These are phyloP conservation scores for Hylomyscus alleni DNA, from an alignment of 2,797 vertebrate species.

Conservation along the genomic window DNA sequence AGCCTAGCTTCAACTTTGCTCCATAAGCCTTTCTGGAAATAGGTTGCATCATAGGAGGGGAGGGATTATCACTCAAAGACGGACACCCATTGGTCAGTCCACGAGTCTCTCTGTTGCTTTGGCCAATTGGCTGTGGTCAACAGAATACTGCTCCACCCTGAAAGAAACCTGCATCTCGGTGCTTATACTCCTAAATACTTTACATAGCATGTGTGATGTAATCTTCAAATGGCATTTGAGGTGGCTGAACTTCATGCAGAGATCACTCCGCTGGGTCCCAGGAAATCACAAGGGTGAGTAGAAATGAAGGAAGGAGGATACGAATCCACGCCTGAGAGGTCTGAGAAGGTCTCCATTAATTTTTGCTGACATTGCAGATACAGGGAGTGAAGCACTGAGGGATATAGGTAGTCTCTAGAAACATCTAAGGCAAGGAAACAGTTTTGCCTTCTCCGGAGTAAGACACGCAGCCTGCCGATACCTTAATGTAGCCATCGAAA, in stretches of 20 bases:
- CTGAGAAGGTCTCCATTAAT: not conserved
- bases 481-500: not conserved
- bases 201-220: not conserved
- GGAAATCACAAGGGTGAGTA: not conserved
- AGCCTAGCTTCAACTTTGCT: not conserved
- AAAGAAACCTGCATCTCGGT: not conserved
- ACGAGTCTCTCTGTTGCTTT: not conserved
- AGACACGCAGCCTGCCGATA: not conserved
- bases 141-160: not conserved
- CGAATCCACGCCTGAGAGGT: not conserved
- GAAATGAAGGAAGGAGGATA: not conserved
- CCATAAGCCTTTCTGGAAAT: accelerated
- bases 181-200: not conserved
- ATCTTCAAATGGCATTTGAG: not conserved
- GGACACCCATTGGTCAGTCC: not conserved
- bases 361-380: not conserved
- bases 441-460: not conserved
- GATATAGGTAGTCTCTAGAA: not conserved
- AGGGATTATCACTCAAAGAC: accelerated
- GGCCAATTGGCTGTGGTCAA: not conserved
- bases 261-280: accelerated
- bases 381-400: not conserved
- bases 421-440: not conserved
- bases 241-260: not conserved
- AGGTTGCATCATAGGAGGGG: not conserved